phyloP scores from a whole-genome alignment of 37 sponge, comb jelly and placozoan species.

The Diacarnus erythraeanus region DNA sequence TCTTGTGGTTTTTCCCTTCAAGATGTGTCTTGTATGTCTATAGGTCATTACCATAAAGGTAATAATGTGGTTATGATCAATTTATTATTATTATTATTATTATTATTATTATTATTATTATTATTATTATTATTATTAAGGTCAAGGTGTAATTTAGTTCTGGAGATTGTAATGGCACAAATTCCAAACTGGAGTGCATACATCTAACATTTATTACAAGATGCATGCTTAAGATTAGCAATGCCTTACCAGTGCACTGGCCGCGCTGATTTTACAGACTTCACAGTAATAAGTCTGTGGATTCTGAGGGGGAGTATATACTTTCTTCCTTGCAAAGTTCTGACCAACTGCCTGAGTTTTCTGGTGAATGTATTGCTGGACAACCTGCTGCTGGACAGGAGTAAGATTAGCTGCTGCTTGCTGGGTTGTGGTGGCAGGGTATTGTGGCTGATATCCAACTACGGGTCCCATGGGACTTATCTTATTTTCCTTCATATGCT shows the following conservation, averaged over 20 bases:
- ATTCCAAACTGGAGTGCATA: too few relatives aligned
- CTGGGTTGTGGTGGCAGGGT: background rate
- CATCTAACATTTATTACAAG: too few relatives aligned
- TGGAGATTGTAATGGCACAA: too few relatives aligned
- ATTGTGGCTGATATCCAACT: background rate
- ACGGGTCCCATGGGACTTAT: background rate
- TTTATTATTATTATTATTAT: too few relatives aligned
- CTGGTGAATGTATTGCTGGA: conserved; percentile 28
- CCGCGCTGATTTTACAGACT: conserved; percentile 83
- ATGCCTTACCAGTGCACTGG: conserved; percentile 63
- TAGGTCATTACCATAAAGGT: background rate
- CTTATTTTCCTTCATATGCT: conserved; percentile 3
- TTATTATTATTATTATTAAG: too few relatives aligned
- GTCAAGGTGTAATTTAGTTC: background rate
- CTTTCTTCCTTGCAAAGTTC: conserved; percentile 1
- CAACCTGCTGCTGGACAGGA: conserved; percentile 45
- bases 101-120: too few relatives aligned
- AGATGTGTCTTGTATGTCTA: conserved; percentile 89
- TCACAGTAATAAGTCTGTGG: conserved; percentile 70
- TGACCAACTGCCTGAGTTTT: background rate
- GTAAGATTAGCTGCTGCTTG: conserved; percentile 18
- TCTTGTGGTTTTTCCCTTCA: conserved; percentile 89
- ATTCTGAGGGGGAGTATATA: conserved; percentile 7
- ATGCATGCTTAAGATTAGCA: background rate
- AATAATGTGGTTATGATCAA: too few relatives aligned